Base-by-base conservation (phyloP, 2,888 invertebrate species). In the Xanthia togata region DNA sequence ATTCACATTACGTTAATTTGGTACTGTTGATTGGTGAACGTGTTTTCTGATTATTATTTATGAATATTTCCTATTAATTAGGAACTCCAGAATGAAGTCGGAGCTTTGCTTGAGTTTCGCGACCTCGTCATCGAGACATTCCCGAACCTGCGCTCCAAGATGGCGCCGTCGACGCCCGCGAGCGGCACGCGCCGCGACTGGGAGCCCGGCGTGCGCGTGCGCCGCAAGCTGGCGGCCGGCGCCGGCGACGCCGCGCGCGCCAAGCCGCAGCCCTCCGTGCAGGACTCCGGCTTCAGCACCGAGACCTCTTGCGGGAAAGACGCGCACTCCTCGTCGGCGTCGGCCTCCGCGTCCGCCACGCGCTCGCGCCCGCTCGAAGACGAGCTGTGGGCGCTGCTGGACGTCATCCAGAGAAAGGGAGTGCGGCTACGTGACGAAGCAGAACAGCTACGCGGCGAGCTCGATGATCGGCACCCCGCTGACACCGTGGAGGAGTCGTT, bases 71-170 rank as follows among this genome's bases (percentile, higher is more conserved):
- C 82, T 74, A 74, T 86, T 71, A 14, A 67, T 73, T 83, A 97
- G 97, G 98, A 98, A 97, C 97, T 98, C 95, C 98, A 98, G 97
- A 98, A 98, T 98, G 98, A 98, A 97, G 98, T 98, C 97, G 98
- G 98, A 87, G 98, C 98, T 90, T 96, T 98, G 91, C 97, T 98
- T 96, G 98, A 98, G 97, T 98, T 98, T 96, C 98, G 98, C 96
- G 98, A 98, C 97, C 98, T 98, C 97, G 98, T 98, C 97, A 98
- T 98, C 97, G 98, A 98, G 97, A 98, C 98, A 93, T 98, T 98
- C 97, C 98, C 98, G 91, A 98, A 98, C 97, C 97, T 98, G 94
- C 98, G 98, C 94, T 98, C 98, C 93, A 98, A 98, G 97, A 97
- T 98, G 98, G 98, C 98, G 92, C 97, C 97, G 90, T 97, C 97